phyloP scores from a whole-genome alignment of 2,113 vertebrate species.

The Heterochromis multidens region DNA sequence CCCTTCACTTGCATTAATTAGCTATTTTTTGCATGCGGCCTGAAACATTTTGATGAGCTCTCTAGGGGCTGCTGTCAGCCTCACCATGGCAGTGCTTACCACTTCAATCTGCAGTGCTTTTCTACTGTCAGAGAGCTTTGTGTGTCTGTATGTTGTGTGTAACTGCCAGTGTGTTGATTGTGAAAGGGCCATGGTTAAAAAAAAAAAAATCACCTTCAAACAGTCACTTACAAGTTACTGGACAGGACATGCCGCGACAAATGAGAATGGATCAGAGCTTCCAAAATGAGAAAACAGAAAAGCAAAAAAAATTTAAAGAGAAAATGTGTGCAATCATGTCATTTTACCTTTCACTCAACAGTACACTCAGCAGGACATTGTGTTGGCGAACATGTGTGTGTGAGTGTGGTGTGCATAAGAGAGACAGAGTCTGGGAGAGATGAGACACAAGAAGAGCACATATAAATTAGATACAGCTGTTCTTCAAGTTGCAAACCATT shows the following conservation, averaged over 20 bases:
- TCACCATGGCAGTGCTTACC: constrained; percentile 59
- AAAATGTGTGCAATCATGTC: constrained; percentile 57
- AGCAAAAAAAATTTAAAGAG: constrained; percentile 27
- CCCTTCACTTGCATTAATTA: constrained; percentile 80
- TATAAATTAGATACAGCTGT: neutral
- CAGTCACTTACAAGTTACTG: constrained; percentile 53
- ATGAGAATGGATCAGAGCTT: constrained; percentile 47
- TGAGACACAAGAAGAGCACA: neutral
- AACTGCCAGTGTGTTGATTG: constrained; percentile 24
- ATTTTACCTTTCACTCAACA: constrained; percentile 56
- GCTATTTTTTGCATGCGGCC: constrained; percentile 76
- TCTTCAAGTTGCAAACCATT: neutral
- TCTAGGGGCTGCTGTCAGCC: constrained; percentile 61
- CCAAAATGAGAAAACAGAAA: constrained; percentile 38
- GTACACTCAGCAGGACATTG: constrained; percentile 35
- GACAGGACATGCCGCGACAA: constrained; percentile 41
- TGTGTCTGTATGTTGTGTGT: constrained; percentile 18
- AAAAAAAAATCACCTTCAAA: constrained; percentile 55
- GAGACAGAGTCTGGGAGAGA: neutral
- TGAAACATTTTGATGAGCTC: constrained; percentile 78
- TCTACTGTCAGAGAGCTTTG: constrained; percentile 48
- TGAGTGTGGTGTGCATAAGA: neutral
- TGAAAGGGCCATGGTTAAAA: constrained; percentile 43
- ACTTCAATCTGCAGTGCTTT: constrained; percentile 78
- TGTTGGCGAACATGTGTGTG: neutral